Conservation (phyloP, 2,113 vertebrate species). For the Microcebus ravelobensis region DNA sequence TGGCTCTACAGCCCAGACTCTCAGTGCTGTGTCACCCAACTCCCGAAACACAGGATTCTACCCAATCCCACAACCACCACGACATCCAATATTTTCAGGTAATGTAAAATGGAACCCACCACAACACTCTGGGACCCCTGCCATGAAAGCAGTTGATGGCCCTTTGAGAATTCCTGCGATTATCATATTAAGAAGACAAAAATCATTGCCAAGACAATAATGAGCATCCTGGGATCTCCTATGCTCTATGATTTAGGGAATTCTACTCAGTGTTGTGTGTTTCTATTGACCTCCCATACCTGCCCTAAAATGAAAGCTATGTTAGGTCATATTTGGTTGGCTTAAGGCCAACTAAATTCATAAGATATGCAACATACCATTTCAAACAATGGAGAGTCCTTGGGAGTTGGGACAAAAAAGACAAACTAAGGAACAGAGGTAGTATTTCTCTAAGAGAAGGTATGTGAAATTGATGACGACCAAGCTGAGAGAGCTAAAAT, state of each 20-base stretch:
- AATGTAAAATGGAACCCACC: slow-evolving; percentile 14
- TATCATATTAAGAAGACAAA: slow-evolving; percentile 43
- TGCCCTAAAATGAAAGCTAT: slow-evolving; percentile 35
- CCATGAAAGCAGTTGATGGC: slow-evolving; percentile 45
- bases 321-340: background rate
- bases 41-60: slow-evolving; percentile 32
- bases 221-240: slow-evolving; percentile 35
- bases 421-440: background rate
- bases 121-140: slow-evolving; percentile 44
- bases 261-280: background rate
- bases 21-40: background rate
- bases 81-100: background rate
- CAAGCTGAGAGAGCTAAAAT: background rate
- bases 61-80: background rate
- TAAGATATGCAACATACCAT: background rate
- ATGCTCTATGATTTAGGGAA: background rate
- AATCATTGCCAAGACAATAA: slow-evolving; percentile 53
- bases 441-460: background rate
- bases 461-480: slow-evolving; percentile 17
- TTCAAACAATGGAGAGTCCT: slow-evolving; percentile 16
- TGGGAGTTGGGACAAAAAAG: background rate
- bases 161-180: slow-evolving; percentile 59
- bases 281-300: background rate
- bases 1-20: background rate
- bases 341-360: slow-evolving; percentile 16